phyloP scores from a whole-genome alignment of 2,888 invertebrate species.

The Cheilosia soror region DNA sequence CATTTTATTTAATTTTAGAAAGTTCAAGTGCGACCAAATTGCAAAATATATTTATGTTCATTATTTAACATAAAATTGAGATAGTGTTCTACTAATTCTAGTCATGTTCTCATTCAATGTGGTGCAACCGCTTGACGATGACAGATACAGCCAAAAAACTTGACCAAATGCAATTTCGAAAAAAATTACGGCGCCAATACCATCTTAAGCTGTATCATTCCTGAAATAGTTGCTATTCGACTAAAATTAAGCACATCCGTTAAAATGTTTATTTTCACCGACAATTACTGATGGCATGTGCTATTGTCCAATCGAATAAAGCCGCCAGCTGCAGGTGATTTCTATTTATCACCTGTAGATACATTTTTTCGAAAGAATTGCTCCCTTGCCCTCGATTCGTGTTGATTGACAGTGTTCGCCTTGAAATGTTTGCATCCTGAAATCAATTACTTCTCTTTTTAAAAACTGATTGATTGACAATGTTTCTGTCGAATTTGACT shows the following conservation, averaged over 20 bases:
- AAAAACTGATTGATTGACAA: conserved; percentile 28
- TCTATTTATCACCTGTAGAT: conserved; percentile 34
- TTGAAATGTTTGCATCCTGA: conserved; percentile 23
- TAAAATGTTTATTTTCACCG: conserved; percentile 1
- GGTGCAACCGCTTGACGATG: neutral
- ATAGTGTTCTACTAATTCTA: neutral
- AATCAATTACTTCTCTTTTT: conserved; percentile 1
- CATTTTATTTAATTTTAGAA: neutral
- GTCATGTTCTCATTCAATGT: conserved; percentile 22
- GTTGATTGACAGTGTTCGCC: conserved; percentile 29
- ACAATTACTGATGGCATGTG: conserved; percentile 19
- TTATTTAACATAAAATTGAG: neutral
- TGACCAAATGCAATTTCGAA: conserved; percentile 3
- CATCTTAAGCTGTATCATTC: neutral
- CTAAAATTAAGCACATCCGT: conserved; percentile 24
- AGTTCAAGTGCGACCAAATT: conserved; percentile 16
- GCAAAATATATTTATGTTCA: neutral
- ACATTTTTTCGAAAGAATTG: neutral
- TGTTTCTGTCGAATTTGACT: neutral
- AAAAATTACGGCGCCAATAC: conserved; percentile 29
- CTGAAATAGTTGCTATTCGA: conserved; percentile 31
- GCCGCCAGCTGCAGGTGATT: conserved; percentile 35
- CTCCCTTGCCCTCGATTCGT: conserved; percentile 11
- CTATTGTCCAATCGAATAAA: neutral
- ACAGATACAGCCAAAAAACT: neutral